Base-by-base conservation (phyloP, 2,888 invertebrate genomes). In the Agrilus cyanescens region DNA sequence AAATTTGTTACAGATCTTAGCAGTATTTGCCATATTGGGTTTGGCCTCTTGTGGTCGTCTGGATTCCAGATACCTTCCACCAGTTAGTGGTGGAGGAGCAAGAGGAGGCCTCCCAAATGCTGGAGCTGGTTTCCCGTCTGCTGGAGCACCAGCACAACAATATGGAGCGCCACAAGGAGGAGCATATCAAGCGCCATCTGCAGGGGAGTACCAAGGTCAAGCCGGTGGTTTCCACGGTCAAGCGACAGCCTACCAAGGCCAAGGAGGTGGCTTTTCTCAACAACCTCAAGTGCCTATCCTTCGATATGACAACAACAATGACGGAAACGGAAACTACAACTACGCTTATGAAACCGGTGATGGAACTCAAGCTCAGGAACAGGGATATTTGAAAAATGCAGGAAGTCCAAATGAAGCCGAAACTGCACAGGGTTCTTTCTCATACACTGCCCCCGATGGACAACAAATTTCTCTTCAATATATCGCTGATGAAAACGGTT, bases 371-470 rank as follows among this genome's bases (percentile, higher is more conserved):
- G 53, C 57, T 16, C 56, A 61, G 48, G 60, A 61, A 53, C 54
- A 57, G 40, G 61, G 61, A 13, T 47, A 48, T 5, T 44, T 44
- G 20, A 43, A 39, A 16, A 47, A 47, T 4, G 36, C 45, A 2
- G 40, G 45, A 43, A 50, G 46, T 25, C 25, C 8, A 25, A 25
- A 25, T 25, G 52, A 51, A 36, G 48, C 51, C 50, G 18, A 51
- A 51, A 46, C 51, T 25, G 59, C 60, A 7, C 57, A 59, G 46
- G 61, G 62, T 14, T 54, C 54, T 5, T 62, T 57, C 50, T 52
- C 54, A 5, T 62, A 60, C 51, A 60, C 60, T 8, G 48, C 59
- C 8, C 60, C 60, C 12, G 60, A 61, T 34, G 62, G 61, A 14
- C 55, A 60, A 46, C 57, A 37, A 30, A 38, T 48, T 37, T 30